Base-by-base conservation (phyloP, 2,113 vertebrate genomes). In the Bos javanicus region DNA sequence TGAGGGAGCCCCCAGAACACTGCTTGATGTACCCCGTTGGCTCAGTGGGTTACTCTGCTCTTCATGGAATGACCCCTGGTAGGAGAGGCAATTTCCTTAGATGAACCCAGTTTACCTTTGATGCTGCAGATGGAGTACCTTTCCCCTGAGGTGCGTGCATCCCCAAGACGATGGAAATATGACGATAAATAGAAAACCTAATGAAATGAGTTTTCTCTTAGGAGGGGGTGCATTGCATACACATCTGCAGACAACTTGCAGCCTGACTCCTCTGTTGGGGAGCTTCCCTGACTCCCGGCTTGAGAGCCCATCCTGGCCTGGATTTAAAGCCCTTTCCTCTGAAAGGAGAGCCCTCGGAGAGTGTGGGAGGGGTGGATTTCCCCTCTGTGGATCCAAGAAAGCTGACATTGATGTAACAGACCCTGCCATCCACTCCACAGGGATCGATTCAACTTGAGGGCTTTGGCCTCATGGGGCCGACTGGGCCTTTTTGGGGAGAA, bases 381-480 rank as follows among this genome's bases (percentile, higher is more conserved):
- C 82, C 76, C 78, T 95, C 82, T 30, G 28, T 76, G 78, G 43
- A 71, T 52, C 50, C 56, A 80, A 95, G 94, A 98, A 71, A 83
- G 94, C 97, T 96, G 96, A 97, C 46, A 0, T 36, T 33, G 93
- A 93, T 84, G 91, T 96, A 91, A 97, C 57, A 74, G 91, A 97
- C 30, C 36, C 91, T 4, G 86, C 81, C 88, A 80, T 86, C 67
- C 86, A 91, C 48, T 91, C 92, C 39, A 59, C 9, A 0, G 89
- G 92, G 86, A 97, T 87, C 74, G 94, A 98, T 94, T 86, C 60
- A 82, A 64, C 21, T 74, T 74, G 36, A 74, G 89, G 80, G 17
- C 28, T 4, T 83, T 86, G 78, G 94, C 89, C 56, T 97, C 82
- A 3, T 80, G 96, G 56, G 85, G 78, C 83, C 97, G 94, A 97